Percentiles rank a stretch among this genome's conserved stretches.
phyloP scores from a whole-genome alignment of 2,113 vertebrate genomes.

The Nematolebias whitei region DNA sequence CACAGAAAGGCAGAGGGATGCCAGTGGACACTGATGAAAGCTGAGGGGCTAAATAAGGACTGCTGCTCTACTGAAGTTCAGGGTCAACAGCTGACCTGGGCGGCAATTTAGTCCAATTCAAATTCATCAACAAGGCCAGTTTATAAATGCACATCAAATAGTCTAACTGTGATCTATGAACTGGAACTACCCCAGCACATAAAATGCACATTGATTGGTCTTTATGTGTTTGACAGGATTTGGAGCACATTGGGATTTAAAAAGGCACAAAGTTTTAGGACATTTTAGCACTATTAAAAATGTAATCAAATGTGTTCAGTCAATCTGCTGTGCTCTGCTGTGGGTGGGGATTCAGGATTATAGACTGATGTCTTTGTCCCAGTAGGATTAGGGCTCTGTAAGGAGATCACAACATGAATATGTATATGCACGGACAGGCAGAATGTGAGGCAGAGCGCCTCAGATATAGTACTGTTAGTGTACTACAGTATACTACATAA shows the following conservation, averaged over 20 bases:
- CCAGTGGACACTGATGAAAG: conserved; percentile 8
- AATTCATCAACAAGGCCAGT: neutral
- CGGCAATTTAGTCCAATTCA: conserved; percentile 3
- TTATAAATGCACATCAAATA: neutral
- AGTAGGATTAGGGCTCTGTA: conserved; percentile 68
- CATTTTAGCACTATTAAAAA: conserved; percentile 45
- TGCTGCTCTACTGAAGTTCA: conserved; percentile 16
- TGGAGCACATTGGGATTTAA: conserved; percentile 23
- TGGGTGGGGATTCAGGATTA: conserved; percentile 71
- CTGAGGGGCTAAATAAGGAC: conserved; percentile 21
- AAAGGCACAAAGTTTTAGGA: conserved; percentile 25
- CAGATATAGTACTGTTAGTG: conserved; percentile 4
- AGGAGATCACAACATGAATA: conserved; percentile 73
- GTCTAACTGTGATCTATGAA: conserved; percentile 21
- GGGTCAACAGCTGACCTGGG: neutral
- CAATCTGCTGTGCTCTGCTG: conserved; percentile 42
- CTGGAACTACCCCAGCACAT: conserved; percentile 1
- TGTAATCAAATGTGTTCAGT: conserved; percentile 55
- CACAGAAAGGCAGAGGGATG: conserved; percentile 12
- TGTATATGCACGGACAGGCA: conserved; percentile 49
- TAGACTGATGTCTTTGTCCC: conserved; percentile 63
- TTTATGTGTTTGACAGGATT: conserved; percentile 23
- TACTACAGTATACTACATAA: neutral
- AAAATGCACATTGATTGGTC: neutral
- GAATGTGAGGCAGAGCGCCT: conserved; percentile 20